Conservation (phyloP, 1,140 invertebrate species). For the Teleogryllus occipitalis region DNA sequence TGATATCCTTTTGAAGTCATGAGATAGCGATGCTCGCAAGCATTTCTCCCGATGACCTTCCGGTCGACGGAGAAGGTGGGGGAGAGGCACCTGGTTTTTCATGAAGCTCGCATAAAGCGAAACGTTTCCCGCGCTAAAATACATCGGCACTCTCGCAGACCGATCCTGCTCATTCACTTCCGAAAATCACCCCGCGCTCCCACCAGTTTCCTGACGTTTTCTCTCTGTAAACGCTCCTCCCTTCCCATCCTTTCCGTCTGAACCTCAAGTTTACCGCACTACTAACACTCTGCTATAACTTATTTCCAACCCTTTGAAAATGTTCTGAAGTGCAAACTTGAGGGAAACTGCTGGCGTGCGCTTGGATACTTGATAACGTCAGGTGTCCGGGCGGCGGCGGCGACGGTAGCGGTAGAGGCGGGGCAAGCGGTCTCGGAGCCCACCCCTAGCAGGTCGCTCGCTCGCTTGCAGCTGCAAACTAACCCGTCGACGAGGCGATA, state of each 20-base stretch:
- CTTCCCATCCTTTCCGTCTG: neutral
- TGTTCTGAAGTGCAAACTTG: neutral
- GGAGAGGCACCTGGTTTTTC: neutral
- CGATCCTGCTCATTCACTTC: neutral
- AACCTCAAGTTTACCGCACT: neutral
- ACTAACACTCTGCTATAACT: neutral
- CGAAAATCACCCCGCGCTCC: neutral
- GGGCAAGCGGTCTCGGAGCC: too few relatives aligned
- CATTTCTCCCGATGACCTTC: neutral
- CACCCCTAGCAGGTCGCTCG: too few relatives aligned
- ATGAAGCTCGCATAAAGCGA: neutral
- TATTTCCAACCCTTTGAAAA: constrained; percentile 5
- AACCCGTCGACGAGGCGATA: neutral
- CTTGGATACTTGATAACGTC: constrained; percentile 1
- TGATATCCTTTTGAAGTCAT: neutral
- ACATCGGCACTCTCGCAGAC: neutral
- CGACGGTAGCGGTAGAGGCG: too few relatives aligned
- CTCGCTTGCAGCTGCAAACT: neutral
- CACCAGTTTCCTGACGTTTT: neutral
- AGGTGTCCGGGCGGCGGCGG: too few relatives aligned
- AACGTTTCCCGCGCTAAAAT: neutral
- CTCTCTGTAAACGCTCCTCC: neutral
- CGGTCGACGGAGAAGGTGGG: neutral
- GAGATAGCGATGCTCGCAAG: neutral
- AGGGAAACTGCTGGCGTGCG: neutral